Conservation (phyloP, 2,113 vertebrate species). For the Hystrix cristata region DNA sequence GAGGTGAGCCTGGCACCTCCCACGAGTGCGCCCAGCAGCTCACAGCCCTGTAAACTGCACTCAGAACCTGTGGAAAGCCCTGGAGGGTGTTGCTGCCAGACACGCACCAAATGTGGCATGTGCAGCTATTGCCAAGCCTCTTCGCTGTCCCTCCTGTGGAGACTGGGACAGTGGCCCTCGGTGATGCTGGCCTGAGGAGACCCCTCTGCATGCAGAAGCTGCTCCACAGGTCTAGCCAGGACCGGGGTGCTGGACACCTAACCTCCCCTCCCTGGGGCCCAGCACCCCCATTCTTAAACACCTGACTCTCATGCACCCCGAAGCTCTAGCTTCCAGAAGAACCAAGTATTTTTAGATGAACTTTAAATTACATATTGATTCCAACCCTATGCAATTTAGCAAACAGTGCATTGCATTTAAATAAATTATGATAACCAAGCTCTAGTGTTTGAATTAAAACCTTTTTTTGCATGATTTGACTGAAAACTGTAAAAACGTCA, state of each 20-base stretch:
- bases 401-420: constrained; percentile 75
- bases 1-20: too few relatives aligned
- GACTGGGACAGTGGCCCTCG: background rate
- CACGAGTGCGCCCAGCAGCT: too few relatives aligned
- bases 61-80: too few relatives aligned
- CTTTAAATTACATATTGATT: constrained; percentile 66
- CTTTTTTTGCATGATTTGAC: constrained; percentile 69
- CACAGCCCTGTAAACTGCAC: too few relatives aligned
- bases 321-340: background rate
- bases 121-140: fast-evolving
- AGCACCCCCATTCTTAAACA: background rate
- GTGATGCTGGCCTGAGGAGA: background rate
- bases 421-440: constrained; percentile 79
- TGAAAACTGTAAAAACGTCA: constrained; percentile 79
- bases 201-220: background rate
- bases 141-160: background rate
- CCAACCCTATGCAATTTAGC: constrained; percentile 50
- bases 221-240: background rate
- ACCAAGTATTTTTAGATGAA: constrained; percentile 40
- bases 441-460: constrained; percentile 73
- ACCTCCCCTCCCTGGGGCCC: too few relatives aligned
- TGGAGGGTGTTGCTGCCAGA: background rate
- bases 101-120: background rate
- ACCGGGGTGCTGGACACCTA: background rate
- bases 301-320: too few relatives aligned